Base-by-base conservation (phyloP, 2,113 vertebrate genomes). In the Euleptes europaea region DNA sequence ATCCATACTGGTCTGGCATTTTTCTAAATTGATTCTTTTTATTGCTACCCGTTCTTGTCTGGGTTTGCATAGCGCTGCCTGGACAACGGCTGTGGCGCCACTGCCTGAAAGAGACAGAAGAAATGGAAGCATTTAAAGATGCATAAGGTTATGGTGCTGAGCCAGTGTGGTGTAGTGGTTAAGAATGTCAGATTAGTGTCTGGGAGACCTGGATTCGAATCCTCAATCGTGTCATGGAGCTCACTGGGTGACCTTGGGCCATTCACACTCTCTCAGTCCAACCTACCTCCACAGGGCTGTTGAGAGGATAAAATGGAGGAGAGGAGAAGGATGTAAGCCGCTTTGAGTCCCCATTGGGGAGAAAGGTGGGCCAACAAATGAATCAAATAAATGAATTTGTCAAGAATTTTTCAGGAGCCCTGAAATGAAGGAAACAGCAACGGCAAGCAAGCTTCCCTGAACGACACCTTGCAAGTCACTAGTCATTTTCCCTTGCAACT, bases 1-100 rank as follows among this genome's bases (percentile, higher is more conserved):
- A 80, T 99, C 99, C 99, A 99, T 99, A 97, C 98, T 99, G 93
- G 98, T 99, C 95, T 99, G 98, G 97, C 99, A 99, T 97, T 99
- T 99, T 95, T 99, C 99, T 97, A 99, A 94, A 96, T 99, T 99
- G 96, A 99, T 99, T 93, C 98, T 97, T 96, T 99, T 99, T 96
- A 99, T 99, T 94, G 99, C 99, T 88, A 99, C 99, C 0, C 98
- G 97, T 94, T 99, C 99, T 94, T 98, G 98, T 94, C 98, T 97
- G 91, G 98, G 98, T 95, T 97, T 97, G 94, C 98, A 99, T 31
- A 99, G 97, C 0, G 99, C 99, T 47, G 99, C 98, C 96, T 99
- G 99, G 73, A 99, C 99, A 91, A 99, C 98, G 31, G 99, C 99
- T 84, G 99, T 99, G 90, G 99, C 99, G 90, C 99, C 99, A 0